These are phyloP conservation scores for Leuciscus idus DNA, from an alignment of 2,113 vertebrate genomes.

Conservation along the genomic window DNA sequence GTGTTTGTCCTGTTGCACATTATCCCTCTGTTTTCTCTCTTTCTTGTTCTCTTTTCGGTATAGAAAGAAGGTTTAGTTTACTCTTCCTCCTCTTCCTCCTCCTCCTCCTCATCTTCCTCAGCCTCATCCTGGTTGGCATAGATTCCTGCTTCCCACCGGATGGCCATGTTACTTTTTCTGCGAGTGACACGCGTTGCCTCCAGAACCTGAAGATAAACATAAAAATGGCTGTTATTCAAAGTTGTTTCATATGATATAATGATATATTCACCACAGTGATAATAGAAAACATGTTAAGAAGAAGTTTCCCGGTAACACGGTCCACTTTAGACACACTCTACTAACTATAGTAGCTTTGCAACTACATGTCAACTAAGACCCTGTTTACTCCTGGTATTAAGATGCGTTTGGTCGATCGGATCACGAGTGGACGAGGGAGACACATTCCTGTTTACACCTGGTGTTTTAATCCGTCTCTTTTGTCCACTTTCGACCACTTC, in stretches of 20 bases:
- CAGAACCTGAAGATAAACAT: conserved; percentile 82
- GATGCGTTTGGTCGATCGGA: too few relatives aligned
- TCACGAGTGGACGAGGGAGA: too few relatives aligned
- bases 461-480: too few relatives aligned
- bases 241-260: not conserved
- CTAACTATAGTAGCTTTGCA: too few relatives aligned
- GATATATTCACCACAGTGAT: not conserved
- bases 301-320: not conserved
- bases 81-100: conserved; percentile 68
- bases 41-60: not conserved
- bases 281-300: not conserved
- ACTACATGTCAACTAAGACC: too few relatives aligned
- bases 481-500: too few relatives aligned
- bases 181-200: conserved; percentile 94
- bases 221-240: not conserved
- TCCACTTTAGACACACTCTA: too few relatives aligned
- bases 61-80: not conserved
- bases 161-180: conserved; percentile 92
- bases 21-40: not conserved
- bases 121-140: conserved; percentile 91
- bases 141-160: conserved; percentile 96
- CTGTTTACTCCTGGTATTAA: too few relatives aligned
- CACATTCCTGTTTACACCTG: too few relatives aligned
- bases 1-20: conserved; percentile 40
- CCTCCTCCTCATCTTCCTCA: conserved; percentile 76